Conservation (phyloP, 2,888 invertebrate genomes). For the Sylvicola fuscatus region DNA sequence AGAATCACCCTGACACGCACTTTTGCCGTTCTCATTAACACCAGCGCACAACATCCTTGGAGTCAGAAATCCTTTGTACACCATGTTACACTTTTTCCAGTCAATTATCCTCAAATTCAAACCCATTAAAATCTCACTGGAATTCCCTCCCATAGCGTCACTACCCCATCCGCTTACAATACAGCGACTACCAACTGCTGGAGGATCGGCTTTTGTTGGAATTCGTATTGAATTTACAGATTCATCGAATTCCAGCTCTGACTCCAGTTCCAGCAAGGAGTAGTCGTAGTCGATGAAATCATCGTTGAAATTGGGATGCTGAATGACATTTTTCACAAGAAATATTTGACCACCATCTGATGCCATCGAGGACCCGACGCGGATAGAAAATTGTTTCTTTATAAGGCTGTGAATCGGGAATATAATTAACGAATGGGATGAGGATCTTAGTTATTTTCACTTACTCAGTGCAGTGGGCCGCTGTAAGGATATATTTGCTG, state of each 20-base stretch:
- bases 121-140: too few relatives aligned
- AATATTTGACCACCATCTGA: slow-evolving; percentile 29
- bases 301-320: slow-evolving; percentile 30
- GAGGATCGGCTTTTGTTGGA: slow-evolving; percentile 16
- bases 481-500: slow-evolving; percentile 20
- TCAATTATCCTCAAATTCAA: too few relatives aligned
- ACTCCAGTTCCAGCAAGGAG: slow-evolving; percentile 31
- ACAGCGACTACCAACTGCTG: slow-evolving; percentile 5
- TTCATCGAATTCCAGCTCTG: slow-evolving; percentile 27
- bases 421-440: too few relatives aligned
- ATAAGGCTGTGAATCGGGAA: too few relatives aligned
- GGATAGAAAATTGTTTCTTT: too few relatives aligned
- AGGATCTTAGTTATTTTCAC: slow-evolving; percentile 7
- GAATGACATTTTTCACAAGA: slow-evolving; percentile 26
- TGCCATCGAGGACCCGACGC: slow-evolving; percentile 17
- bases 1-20: too few relatives aligned
- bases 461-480: slow-evolving; percentile 24
- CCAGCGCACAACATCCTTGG: too few relatives aligned
- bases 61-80: too few relatives aligned
- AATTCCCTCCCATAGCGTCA: too few relatives aligned
- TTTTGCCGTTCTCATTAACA: too few relatives aligned
- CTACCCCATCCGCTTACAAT: too few relatives aligned
- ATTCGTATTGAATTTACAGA: slow-evolving; percentile 26
- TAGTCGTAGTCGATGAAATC: slow-evolving; percentile 33
- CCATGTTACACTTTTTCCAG: too few relatives aligned